Conservation (phyloP, 2,113 vertebrate species). For the Crypturellus undulatus region DNA sequence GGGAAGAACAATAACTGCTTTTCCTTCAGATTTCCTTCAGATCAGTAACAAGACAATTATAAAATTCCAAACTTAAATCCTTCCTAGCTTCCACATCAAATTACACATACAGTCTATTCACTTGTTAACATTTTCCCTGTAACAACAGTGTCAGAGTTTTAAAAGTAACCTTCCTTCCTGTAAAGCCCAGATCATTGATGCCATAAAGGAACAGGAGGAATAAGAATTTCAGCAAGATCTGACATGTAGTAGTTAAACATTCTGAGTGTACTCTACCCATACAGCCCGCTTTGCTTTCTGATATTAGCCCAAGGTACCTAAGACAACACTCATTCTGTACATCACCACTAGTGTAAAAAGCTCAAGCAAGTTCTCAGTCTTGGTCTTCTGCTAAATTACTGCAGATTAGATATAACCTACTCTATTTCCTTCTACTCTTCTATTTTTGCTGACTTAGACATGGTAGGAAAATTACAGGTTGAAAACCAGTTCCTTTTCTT, state of each 20-base stretch:
- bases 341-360: not conserved
- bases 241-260: not conserved
- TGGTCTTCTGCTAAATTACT: not conserved
- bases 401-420: not conserved
- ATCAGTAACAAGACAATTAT: not conserved
- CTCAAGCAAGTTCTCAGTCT: not conserved
- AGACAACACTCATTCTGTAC: not conserved
- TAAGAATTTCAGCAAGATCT: not conserved
- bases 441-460: not conserved
- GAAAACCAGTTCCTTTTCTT: not conserved
- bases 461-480: not conserved
- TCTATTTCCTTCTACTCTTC: not conserved
- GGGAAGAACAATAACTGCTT: not conserved
- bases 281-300: not conserved
- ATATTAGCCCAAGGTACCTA: not conserved
- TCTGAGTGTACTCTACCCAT: not conserved
- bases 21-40: slow-evolving; percentile 17
- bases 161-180: not conserved
- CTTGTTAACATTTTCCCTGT: not conserved
- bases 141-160: not conserved
- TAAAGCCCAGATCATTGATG: not conserved
- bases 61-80: not conserved
- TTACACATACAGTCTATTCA: not conserved
- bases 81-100: not conserved
- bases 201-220: not conserved